Base-by-base conservation (phyloP, 1,140 invertebrate species). In the Anoplophora glabripennis region DNA sequence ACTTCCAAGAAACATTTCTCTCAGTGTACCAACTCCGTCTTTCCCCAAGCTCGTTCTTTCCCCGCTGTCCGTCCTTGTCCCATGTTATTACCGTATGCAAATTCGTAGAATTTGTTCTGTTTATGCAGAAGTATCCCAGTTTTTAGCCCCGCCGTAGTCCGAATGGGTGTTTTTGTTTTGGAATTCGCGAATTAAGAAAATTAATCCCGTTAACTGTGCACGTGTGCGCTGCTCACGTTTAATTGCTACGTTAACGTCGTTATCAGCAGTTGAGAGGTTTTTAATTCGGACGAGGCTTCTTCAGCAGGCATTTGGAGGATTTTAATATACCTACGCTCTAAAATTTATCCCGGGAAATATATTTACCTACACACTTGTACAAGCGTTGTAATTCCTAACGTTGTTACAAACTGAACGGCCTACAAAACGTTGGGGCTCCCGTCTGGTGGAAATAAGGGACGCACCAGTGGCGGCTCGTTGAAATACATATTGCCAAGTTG, bases 61-160 rank as follows among this genome's bases (percentile, higher is more conserved):
- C 28, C 10, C n/a, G 53, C n/a, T 18, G 4, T 35, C 52, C 40
- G 37, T 64, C 60, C 59, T 59, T 64, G 28, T 65, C 46, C 36
- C 33, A 53, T 64, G 56, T 65, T 65, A 69, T 69, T 71, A 71
- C 61, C 49, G 57, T 67, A 71, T 71, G 69, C 69, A 71, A 71
- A 71, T 71, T 64, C 56, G 40, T 47, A 59, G 58, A 69, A 71
- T 69, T 69, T 69, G 66, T 65, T 64, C 61, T 71, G 67, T 69
- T 71, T 69, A 71, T 71, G 69, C 63, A 65, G 67, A 67, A 71
- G 63, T 69, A 67, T 53, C 63, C 58, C 55, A 65, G 63, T 69
- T 69, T 65, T 69, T 63, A 58, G 48, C 59, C 65, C 47, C 62
- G 65, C 63, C 61, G 53, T 38, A 46, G 56, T 57, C 57, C 64